Percentiles rank a stretch among this genome's conserved stretches.
phyloP scores from a whole-genome alignment of 2,888 invertebrate species.

The Neuroscelio doddi region DNA sequence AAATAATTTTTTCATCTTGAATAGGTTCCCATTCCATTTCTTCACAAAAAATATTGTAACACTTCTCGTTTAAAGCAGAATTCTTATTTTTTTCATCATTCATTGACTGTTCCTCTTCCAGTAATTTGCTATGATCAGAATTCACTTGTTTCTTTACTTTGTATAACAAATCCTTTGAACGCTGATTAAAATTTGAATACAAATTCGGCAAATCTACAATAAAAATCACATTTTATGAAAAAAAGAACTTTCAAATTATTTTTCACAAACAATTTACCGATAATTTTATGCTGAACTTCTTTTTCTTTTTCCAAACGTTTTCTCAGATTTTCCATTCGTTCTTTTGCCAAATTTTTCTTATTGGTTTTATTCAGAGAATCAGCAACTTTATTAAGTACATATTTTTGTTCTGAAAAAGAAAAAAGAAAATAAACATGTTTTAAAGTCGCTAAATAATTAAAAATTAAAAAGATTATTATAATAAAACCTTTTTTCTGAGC shows the following conservation, averaged over 20 bases:
- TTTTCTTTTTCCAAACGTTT: constrained; percentile 26
- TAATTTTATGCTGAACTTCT: too few relatives aligned
- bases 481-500: too few relatives aligned
- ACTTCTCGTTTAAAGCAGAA: constrained; percentile 10
- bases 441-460: too few relatives aligned
- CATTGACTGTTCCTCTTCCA: not conserved
- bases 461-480: too few relatives aligned
- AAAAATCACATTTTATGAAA: not conserved
- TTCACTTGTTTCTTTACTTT: constrained; percentile 4
- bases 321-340: constrained; percentile 33
- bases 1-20: constrained; percentile 64
- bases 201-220: constrained; percentile 4
- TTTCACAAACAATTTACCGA: too few relatives aligned
- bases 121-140: not conserved
- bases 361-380: not conserved
- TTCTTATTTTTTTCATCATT: constrained; percentile 2
- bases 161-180: constrained; percentile 4
- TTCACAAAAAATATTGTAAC: constrained; percentile 51
- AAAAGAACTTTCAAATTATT: too few relatives aligned
- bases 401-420: not conserved
- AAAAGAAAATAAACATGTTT: not conserved
- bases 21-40: constrained; percentile 71
- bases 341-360: constrained; percentile 30
- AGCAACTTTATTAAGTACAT: not conserved
- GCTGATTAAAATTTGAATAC: constrained; percentile 8